Percentiles rank a stretch among this genome's conserved stretches.
Conservation (phyloP, 2,888 invertebrate genomes). For the Tuta absoluta region DNA sequence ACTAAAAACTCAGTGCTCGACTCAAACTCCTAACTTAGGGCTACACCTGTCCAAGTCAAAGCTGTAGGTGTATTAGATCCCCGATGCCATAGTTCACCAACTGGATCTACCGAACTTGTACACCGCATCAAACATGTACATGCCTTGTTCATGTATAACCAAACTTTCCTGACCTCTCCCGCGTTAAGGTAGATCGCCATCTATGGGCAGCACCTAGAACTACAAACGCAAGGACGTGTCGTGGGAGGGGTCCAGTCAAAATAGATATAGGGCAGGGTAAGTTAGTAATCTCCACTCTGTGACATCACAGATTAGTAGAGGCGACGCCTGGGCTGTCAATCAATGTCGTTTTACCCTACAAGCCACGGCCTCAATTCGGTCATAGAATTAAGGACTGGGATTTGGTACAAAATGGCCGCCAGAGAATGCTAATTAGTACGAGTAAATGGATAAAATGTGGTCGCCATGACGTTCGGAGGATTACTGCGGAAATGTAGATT, state of each 20-base stretch:
- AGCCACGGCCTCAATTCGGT: conserved; percentile 42
- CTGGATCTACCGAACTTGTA: conserved; percentile 26
- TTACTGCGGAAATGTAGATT: conserved; percentile 17
- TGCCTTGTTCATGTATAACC: conserved; percentile 22
- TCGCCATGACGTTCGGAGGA: conserved; percentile 17
- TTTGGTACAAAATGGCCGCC: conserved; percentile 41
- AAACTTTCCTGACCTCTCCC: conserved; percentile 18
- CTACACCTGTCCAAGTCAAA: conserved; percentile 23
- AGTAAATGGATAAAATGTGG: conserved; percentile 24
- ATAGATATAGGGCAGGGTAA: conserved; percentile 41
- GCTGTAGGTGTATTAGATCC: conserved; percentile 17
- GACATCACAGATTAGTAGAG: conserved; percentile 60
- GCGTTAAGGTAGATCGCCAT: neutral
- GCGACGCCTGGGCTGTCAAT: conserved; percentile 60
- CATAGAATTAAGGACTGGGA: conserved; percentile 42
- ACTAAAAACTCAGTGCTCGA: conserved; percentile 11
- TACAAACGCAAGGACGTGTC: conserved; percentile 28
- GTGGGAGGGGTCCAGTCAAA: conserved; percentile 35
- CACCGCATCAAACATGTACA: conserved; percentile 26
- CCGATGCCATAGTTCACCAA: conserved; percentile 25
- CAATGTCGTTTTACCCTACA: conserved; percentile 49
- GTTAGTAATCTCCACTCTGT: conserved; percentile 51
- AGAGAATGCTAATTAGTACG: conserved; percentile 24
- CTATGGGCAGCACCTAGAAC: conserved; percentile 15
- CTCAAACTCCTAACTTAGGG: conserved; percentile 11